Conservation (phyloP, 2,888 invertebrate genomes). For the Thecocarcelia acutangulata region DNA sequence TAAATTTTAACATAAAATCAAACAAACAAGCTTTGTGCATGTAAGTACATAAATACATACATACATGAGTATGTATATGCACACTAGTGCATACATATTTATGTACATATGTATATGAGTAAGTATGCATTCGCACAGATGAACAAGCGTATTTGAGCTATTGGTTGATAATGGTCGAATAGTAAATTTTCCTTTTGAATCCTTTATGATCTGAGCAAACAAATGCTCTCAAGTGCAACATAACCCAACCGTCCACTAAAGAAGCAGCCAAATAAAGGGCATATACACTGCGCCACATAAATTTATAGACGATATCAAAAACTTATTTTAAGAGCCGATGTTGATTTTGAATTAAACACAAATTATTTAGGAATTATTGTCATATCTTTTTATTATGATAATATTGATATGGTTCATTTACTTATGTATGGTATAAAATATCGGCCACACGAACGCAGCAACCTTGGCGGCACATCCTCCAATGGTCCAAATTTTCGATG, state of each 20-base stretch:
- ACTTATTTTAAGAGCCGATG: no score
- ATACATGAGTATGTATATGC: neutral
- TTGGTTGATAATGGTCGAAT: constrained; percentile 16
- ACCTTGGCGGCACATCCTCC: no score
- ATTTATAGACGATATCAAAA: no score
- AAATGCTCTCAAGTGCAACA: constrained; percentile 1
- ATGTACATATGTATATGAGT: neutral
- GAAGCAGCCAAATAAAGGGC: neutral
- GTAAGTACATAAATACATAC: neutral
- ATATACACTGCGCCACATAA: no score
- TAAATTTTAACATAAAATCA: neutral
- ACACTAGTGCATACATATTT: neutral
- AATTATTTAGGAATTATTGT: no score
- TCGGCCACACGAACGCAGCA: no score
- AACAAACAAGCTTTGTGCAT: no score
- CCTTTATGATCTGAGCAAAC: constrained; percentile 37
- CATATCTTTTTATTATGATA: no score
- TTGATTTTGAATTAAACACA: no score
- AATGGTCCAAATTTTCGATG: no score
- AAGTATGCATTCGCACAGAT: neutral
- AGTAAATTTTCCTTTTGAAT: constrained; percentile 40
- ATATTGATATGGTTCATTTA: no score
- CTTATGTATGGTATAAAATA: no score
- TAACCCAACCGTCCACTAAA: constrained; percentile 1
- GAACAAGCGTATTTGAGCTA: neutral